Evolutionary conservation across 2,113 vertebrate genomes (phyloP).

Genomic region (Rafetus swinhoei): DNA sequence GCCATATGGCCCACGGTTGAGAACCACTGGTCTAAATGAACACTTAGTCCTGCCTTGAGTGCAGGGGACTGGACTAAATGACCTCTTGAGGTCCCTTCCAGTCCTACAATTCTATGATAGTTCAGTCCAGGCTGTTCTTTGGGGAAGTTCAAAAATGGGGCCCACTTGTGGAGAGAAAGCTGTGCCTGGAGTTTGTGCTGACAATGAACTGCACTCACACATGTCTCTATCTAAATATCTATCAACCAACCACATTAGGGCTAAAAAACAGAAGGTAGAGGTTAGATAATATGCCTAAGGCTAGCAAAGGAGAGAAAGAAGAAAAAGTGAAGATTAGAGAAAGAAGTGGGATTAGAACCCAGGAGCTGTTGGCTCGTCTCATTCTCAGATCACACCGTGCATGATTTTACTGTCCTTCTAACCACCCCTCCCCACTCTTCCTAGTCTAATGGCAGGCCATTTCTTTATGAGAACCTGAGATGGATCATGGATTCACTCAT

Average conservation of each 20-base stretch:
- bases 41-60: too few relatives aligned
- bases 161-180: background rate
- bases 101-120: too few relatives aligned
- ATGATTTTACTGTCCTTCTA: accelerated
- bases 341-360: background rate
- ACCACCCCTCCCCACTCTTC: accelerated
- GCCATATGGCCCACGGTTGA: too few relatives aligned
- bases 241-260: background rate
- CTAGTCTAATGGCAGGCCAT: accelerated
- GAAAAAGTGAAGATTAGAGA: too few relatives aligned
- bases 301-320: background rate
- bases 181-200: background rate
- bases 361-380: background rate
- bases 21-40: too few relatives aligned
- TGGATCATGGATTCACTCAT: too few relatives aligned
- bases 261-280: background rate
- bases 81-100: too few relatives aligned
- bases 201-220: background rate
- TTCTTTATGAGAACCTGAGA: background rate
- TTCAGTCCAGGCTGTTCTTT: accelerated
- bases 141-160: background rate
- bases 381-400: background rate
- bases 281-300: background rate
- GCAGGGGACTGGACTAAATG: background rate
- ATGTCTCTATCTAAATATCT: background rate